Percentiles rank a stretch among this genome's conserved stretches.
Evolutionary conservation across 1,140 invertebrate species (phyloP).

Genomic region (Sipha flava): DNA sequence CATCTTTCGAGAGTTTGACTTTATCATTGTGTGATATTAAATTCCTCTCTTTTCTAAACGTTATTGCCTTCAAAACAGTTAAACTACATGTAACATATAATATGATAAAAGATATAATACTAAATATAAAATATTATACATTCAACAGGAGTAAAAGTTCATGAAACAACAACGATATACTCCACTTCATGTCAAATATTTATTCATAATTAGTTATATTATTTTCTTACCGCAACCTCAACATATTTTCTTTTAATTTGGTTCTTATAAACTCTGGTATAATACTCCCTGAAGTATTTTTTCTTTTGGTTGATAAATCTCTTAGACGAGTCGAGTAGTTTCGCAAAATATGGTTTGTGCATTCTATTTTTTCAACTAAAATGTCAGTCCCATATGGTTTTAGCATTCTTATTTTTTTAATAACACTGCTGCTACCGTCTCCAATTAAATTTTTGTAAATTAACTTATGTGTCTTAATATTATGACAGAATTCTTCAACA

Average conservation of each 20-base stretch:
- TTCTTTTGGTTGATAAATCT: background rate
- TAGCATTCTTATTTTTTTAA: background rate
- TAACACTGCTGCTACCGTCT: constrained; percentile 41
- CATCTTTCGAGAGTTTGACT: too few relatives aligned
- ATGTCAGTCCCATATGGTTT: background rate
- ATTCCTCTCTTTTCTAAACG: background rate
- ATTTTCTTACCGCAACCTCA: background rate
- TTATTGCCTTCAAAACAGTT: constrained; percentile 19
- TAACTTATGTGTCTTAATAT: constrained; percentile 40
- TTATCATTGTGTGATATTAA: too few relatives aligned
- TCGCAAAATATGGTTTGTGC: background rate
- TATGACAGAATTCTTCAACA: constrained; percentile 42
- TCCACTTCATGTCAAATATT: too few relatives aligned
- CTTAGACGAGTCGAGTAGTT: background rate
- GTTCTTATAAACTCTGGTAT: background rate
- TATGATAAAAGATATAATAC: too few relatives aligned
- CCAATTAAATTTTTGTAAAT: constrained; percentile 40
- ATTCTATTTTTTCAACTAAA: background rate
- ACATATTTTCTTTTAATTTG: background rate
- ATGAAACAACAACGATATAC: too few relatives aligned
- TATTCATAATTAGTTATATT: too few relatives aligned
- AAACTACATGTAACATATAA: too few relatives aligned
- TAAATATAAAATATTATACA: too few relatives aligned
- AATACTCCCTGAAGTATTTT: background rate
- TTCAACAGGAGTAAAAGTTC: too few relatives aligned